Base-by-base conservation (phyloP, 1,140 invertebrate species). In the Papilio helenus region DNA sequence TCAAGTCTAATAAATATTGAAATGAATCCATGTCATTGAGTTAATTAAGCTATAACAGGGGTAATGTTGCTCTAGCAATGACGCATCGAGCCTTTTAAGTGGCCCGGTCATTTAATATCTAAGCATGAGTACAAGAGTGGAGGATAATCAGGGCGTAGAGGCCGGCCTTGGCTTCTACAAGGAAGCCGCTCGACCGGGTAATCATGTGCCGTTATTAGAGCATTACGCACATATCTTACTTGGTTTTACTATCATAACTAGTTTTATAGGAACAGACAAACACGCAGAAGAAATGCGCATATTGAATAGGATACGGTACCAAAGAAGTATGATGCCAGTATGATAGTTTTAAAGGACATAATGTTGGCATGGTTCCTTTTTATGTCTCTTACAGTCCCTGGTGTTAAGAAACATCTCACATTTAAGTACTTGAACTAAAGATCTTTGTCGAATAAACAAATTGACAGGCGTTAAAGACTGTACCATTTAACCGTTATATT, bases 141-240 rank as follows among this genome's bases (percentile, higher is more conserved):
- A 76, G 26, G 72, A 79, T 76, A 81, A 79, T 81, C 80, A 72
- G 76, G 72, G 76, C 73, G 49, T 78, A 80, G 81, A 79, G 79
- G 79, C 71, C 79, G 79, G 49, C 76, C 79, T 82, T 80, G 81
- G 79, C 81, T 79, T 72, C 55, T 72, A 79, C 72, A 79, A 79
- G 78, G 81, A 82, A 82, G 81, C 81, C 78, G 78, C 26, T 72
- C 73, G 73, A 76, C 77, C 72, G 79, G 76, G 29, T 77, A 79
- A 79, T 55, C 65, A 73, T 34, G 78, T 76, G 58, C 76, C 78
- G 61, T 76, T 81, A 82, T 72, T 51, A 76, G 72, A 81, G 72
- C 72, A 79, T 79, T 79, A 79, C 73, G 49, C 34, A 76, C 18
- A 76, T 73, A 73, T 73, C 72, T 73, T 49, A 44, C 10, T 16